Evolutionary conservation across 2,797 vertebrate species (phyloP).

Genomic region (Leuciscus waleckii): DNA sequence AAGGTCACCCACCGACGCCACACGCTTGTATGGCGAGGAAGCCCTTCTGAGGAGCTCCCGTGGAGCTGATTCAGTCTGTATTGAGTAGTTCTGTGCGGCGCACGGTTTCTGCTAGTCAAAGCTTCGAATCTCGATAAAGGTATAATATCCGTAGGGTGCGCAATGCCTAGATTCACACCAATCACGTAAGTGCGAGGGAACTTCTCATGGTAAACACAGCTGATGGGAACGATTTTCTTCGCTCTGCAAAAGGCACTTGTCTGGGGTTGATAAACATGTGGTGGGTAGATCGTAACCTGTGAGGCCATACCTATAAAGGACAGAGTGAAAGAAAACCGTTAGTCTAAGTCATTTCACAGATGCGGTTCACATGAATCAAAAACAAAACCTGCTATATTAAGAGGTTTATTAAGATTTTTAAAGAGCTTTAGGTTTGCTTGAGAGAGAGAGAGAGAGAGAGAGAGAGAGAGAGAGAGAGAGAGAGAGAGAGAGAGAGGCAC

Average conservation of each 20-base stretch:
- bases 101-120: slow-evolving; percentile 75
- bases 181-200: slow-evolving; percentile 88
- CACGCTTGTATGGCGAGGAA: slow-evolving; percentile 62
- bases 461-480: too few species aligned
- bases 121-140: slow-evolving; percentile 82
- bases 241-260: slow-evolving; percentile 98
- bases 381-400: background rate
- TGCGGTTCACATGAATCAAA: slow-evolving; percentile 8
- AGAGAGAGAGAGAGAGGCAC: too few species aligned
- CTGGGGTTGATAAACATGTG: slow-evolving; percentile 96
- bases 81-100: slow-evolving; percentile 76
- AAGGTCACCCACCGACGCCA: slow-evolving; percentile 40
- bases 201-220: slow-evolving; percentile 90
- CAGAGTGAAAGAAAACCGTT: background rate
- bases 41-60: slow-evolving; percentile 45
- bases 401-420: background rate
- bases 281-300: slow-evolving; percentile 97
- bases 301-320: slow-evolving; percentile 92
- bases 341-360: background rate
- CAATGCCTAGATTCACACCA: slow-evolving; percentile 90
- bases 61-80: slow-evolving; percentile 79
- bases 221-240: slow-evolving; percentile 92
- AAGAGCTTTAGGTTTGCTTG: background rate
- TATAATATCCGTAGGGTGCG: slow-evolving; percentile 84
- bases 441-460: too few species aligned